Base-by-base conservation (phyloP, 1,140 invertebrate genomes). In the Drosophila kikkawai region DNA sequence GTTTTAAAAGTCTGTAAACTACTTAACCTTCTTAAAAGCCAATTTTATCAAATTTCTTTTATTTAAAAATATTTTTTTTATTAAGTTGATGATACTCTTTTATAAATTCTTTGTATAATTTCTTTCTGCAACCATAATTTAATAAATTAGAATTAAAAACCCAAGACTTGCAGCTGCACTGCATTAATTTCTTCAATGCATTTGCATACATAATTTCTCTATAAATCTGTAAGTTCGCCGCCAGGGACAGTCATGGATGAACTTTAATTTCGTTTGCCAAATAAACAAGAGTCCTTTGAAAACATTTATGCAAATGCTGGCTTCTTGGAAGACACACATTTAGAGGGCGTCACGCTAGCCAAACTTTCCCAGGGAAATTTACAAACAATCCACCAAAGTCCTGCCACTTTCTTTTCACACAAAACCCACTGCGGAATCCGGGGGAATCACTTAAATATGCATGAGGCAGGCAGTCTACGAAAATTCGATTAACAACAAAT, bases 401-500 rank as follows among this genome's bases (percentile, higher is more conserved):
- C 56, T 75, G 50, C 50, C 22, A 17, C 51, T 51, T 55, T 53
- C 44, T 55, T 34, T 50, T 44, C 74, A 76, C 53, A 59, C 51
- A 45, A 55, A 15, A 55, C n/a, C 41, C 15, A 55, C 45, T 26
- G 55, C 15, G 45, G 45, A 71, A 65, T 57, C 22, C 61, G 42
- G 26, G 26, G 41, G 58, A 61, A 56, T 57, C 77, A 84, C 70
- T 90, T 79, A 88, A 85, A 90, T 88, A 88, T 88, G 68, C 85
- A 88, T 84, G 85, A 79, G 75, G 75, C 80, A 80, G 79, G 56
- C 61, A 61, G 41, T 48, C 57, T 39, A 39, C 53, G 45, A 70
- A 82, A 88, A 88, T 88, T 88, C 84, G 84, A 88, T 88, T 88
- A 88, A 84, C 84, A 75, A 81, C 82, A 85, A 75, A 77, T 82